Conservation (phyloP, 2,113 vertebrate genomes). For the Oreotragus oreotragus region DNA sequence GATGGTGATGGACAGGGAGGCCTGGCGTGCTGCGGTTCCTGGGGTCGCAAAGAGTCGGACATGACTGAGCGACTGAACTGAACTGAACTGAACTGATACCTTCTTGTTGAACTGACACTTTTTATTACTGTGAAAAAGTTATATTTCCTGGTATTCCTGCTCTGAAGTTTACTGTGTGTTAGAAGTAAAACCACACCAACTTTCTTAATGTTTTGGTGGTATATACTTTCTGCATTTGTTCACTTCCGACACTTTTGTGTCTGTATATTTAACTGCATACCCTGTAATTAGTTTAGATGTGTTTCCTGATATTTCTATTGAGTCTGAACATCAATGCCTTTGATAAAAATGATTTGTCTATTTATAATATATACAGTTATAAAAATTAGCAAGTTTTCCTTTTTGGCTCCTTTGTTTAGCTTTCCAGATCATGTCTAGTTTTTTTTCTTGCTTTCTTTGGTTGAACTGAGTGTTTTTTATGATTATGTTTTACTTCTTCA, state of each 20-base stretch:
- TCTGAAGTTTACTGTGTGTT: neutral
- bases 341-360: neutral
- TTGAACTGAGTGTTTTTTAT: neutral
- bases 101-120: neutral
- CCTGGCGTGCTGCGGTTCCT: too few species aligned
- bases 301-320: neutral
- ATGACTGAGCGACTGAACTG: too few species aligned
- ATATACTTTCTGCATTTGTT: neutral
- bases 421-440: neutral
- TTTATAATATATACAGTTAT: neutral
- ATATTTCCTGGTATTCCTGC: neutral
- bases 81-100: too few species aligned
- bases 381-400: neutral
- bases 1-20: too few species aligned
- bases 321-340: neutral
- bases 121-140: neutral
- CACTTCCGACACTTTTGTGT: neutral
- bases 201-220: neutral
- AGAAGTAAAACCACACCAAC: neutral
- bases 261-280: neutral
- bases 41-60: too few species aligned
- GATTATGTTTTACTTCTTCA: neutral
- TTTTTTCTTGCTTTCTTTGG: neutral
- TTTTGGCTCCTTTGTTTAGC: neutral
- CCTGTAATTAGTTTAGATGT: neutral